Conservation (phyloP, 2,113 vertebrate species). For the Rhombomys opimus region DNA sequence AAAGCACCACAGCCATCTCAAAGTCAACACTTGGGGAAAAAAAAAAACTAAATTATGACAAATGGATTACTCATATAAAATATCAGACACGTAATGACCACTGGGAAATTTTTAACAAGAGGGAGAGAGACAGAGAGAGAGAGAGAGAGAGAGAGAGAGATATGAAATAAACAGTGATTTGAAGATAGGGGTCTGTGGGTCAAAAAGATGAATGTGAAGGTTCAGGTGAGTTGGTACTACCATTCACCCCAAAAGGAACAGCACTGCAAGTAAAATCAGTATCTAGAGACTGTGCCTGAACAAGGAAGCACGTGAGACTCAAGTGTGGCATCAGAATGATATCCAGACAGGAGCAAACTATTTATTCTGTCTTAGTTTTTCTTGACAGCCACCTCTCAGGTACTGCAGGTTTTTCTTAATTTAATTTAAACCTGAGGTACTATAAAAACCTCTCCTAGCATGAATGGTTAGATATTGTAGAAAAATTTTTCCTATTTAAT, state of each 20-base stretch:
- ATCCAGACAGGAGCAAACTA: neutral
- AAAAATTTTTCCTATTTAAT: constrained; percentile 15
- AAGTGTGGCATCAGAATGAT: neutral
- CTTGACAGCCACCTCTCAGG: neutral
- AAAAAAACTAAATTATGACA: constrained; percentile 53
- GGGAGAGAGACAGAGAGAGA: too few species aligned
- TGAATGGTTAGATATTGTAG: constrained; percentile 26
- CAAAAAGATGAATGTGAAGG: neutral
- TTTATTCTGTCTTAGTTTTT: neutral
- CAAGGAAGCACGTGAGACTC: neutral
- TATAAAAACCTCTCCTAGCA: constrained; percentile 30
- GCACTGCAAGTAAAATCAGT: neutral
- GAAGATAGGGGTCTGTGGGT: neutral
- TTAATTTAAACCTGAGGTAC: neutral
- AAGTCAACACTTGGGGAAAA: neutral
- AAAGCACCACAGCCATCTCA: constrained; percentile 20
- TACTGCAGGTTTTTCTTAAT: neutral
- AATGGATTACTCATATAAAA: neutral
- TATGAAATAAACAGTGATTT: neutral
- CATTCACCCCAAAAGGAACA: neutral
- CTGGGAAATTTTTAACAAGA: constrained; percentile 8
- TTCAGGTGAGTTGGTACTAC: neutral
- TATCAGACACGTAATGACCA: constrained; percentile 14
- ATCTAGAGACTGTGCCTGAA: neutral
- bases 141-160: neutral